Percentiles rank a stretch among this genome's conserved stretches.
phyloP scores from a whole-genome alignment of 2,888 invertebrate genomes.

The Galerucella pusilla region DNA sequence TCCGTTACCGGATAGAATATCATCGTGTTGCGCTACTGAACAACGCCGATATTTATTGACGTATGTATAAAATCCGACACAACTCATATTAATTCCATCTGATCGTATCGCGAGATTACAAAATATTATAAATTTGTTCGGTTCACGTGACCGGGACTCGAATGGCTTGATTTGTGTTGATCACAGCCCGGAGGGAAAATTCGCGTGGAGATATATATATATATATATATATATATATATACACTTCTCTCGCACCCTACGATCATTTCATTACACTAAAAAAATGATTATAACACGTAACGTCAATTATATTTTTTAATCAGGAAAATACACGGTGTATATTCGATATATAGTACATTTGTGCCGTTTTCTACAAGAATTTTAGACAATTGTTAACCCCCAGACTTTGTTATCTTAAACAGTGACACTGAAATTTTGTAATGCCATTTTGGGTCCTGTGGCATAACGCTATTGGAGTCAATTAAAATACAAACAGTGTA shows the following conservation, averaged over 20 bases:
- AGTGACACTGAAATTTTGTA: too few species aligned
- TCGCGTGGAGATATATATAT: constrained; percentile 7
- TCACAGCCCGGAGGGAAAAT: constrained; percentile 23
- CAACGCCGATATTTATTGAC: constrained; percentile 15
- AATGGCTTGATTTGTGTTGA: constrained; percentile 36
- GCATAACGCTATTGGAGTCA: too few species aligned
- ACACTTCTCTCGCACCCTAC: neutral
- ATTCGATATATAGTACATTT: too few species aligned
- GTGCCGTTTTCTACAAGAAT: too few species aligned
- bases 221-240: constrained; percentile 12
- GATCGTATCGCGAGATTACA: constrained; percentile 36
- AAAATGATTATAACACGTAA: neutral
- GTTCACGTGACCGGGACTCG: constrained; percentile 31
- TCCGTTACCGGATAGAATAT: constrained; percentile 4
- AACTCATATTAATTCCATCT: constrained; percentile 34
- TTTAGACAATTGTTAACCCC: too few species aligned
- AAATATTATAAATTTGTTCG: constrained; percentile 36
- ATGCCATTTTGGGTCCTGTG: too few species aligned
- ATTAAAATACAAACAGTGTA: too few species aligned
- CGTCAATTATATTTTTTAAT: neutral
- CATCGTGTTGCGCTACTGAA: constrained; percentile 12
- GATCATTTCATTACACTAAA: neutral
- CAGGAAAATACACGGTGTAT: neutral
- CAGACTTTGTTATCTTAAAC: too few species aligned
- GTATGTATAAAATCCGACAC: constrained; percentile 32